Conservation (phyloP, 2,113 vertebrate genomes). For the Tinamus guttatus region DNA sequence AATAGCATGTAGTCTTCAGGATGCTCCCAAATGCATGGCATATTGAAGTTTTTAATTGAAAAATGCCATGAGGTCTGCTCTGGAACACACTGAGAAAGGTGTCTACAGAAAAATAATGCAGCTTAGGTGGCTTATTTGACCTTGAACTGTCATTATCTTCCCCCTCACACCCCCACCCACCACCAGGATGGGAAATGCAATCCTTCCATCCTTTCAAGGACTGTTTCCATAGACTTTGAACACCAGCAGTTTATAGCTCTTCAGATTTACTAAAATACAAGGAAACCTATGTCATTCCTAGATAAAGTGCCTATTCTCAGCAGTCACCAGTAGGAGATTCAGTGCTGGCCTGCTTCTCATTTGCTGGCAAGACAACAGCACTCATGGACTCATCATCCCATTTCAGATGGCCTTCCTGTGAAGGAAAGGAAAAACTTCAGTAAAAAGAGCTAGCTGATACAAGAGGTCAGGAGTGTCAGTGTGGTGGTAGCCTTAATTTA, state of each 20-base stretch:
- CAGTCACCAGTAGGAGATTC: not conserved
- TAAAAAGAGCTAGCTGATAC: not conserved
- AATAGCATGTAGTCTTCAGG: not conserved
- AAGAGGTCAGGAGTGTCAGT: not conserved
- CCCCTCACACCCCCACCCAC: accelerated
- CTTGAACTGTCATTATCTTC: not conserved
- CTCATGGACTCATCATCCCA: not conserved
- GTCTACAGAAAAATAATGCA: not conserved
- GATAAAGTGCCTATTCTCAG: not conserved
- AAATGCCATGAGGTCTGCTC: not conserved
- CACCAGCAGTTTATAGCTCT: not conserved
- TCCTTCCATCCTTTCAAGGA: not conserved
- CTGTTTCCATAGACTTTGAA: not conserved
- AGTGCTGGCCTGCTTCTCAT: not conserved
- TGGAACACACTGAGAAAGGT: not conserved
- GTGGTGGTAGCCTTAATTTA: not conserved
- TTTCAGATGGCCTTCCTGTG: not conserved
- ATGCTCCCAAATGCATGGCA: not conserved
- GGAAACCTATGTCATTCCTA: not conserved
- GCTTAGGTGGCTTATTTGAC: not conserved
- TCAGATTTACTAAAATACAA: not conserved
- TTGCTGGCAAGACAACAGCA: not conserved
- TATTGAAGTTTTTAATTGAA: not conserved
- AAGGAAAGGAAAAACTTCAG: not conserved
- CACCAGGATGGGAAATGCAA: not conserved